These are phyloP conservation scores for Patagioenas fasciata DNA, from an alignment of 2,113 vertebrate species.

Conservation along the genomic window DNA sequence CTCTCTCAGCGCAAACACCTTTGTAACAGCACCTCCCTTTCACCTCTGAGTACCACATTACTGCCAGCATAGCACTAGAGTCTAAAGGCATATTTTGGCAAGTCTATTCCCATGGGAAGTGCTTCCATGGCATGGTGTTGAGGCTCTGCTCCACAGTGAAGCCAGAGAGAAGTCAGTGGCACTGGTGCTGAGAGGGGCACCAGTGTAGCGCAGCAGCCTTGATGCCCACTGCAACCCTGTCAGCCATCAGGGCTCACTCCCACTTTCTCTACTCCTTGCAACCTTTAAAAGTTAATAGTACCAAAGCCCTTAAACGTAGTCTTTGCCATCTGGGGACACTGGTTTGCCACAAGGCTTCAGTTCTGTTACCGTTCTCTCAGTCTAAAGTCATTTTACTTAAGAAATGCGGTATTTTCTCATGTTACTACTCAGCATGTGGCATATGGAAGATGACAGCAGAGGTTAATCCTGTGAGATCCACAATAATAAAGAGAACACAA, in stretches of 20 bases:
- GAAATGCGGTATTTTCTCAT: background rate
- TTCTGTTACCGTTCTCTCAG: background rate
- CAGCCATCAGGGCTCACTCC: background rate
- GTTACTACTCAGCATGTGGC: background rate
- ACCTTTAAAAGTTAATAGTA: background rate
- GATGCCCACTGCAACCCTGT: background rate
- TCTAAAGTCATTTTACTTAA: background rate
- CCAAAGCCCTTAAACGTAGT: background rate
- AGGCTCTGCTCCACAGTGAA: background rate
- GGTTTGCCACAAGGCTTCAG: background rate
- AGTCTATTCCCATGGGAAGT: background rate
- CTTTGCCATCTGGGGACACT: background rate
- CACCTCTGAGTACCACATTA: background rate
- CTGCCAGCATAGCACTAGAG: background rate
- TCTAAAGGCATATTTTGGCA: background rate
- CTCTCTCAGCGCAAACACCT: background rate
- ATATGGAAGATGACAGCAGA: conserved; percentile 20
- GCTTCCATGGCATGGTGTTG: background rate
- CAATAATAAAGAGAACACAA: background rate
- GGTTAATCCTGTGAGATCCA: background rate
- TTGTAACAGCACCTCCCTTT: background rate
- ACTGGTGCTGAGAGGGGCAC: background rate
- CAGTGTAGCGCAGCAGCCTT: rapidly evolving
- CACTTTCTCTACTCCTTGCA: background rate
- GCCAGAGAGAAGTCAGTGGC: background rate